Evolutionary conservation across 2,113 vertebrate species (phyloP).

Genomic region (Microcebus griseorufus): DNA sequence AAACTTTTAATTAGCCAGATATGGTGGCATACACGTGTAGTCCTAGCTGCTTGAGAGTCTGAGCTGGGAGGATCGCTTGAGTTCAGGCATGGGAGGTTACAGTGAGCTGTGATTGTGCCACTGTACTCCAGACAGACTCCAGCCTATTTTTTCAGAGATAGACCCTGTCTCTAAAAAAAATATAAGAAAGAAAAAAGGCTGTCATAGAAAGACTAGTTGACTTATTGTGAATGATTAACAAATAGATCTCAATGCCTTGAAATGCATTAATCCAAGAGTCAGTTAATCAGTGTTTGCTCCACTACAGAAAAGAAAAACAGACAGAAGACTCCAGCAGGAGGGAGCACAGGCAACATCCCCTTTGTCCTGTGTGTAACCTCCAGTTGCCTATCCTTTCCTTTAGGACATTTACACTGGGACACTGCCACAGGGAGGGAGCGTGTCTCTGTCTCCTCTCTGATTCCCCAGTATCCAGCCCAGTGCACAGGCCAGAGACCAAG

Average conservation of each 20-base stretch:
- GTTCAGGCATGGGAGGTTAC: too few relatives aligned
- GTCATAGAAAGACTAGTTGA: neutral
- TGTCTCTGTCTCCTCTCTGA: neutral
- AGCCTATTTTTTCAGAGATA: too few relatives aligned
- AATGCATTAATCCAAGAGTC: neutral
- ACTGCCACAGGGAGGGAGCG: neutral
- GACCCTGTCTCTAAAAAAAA: too few relatives aligned
- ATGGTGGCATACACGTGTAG: too few relatives aligned
- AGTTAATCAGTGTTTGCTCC: neutral
- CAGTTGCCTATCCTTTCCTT: neutral
- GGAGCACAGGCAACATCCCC: neutral
- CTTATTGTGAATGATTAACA: neutral
- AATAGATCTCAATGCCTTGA: neutral
- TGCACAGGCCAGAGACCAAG: neutral
- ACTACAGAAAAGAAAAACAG: neutral
- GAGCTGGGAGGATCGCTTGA: too few relatives aligned
- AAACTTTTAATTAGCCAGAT: too few relatives aligned
- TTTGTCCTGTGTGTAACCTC: neutral
- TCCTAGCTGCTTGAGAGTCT: too few relatives aligned
- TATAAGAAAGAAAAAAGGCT: too few relatives aligned
- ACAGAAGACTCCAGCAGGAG: neutral
- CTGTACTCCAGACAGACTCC: too few relatives aligned
- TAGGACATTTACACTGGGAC: neutral
- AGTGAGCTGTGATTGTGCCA: too few relatives aligned
- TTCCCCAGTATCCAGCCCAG: neutral